A percentile compares a stretch with the other conserved stretches of the same genome.
Evolutionary conservation across 2,797 vertebrate species (phyloP).

Genomic region (Odontamblyopus lacepedii): DNA sequence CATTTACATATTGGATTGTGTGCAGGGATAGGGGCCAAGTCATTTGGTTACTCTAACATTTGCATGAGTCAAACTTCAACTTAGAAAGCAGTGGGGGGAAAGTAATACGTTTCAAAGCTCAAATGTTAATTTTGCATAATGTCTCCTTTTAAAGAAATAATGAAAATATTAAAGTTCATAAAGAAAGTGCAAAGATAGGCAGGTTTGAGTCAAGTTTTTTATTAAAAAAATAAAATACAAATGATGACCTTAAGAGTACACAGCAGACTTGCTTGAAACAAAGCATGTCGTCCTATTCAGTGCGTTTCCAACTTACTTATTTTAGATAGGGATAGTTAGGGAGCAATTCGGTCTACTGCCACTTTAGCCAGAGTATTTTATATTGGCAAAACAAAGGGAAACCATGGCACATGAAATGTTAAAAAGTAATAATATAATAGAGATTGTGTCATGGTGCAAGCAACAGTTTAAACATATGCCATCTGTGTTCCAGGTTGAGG

Average conservation of each 20-base stretch:
- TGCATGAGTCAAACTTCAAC: no score
- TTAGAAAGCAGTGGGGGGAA: no score
- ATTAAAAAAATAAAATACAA: conserved; percentile 86
- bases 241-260: conserved; percentile 77
- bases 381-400: conserved; percentile 40
- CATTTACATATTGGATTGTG: no score
- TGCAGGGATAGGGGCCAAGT: no score
- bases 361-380: conserved; percentile 36
- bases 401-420: conserved; percentile 27
- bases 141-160: background rate
- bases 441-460: background rate
- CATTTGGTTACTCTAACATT: no score
- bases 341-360: conserved; percentile 29
- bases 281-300: conserved; percentile 57
- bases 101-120: no score
- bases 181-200: conserved; percentile 2
- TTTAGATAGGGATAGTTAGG: conserved; percentile 57
- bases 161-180: no score
- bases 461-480: conserved; percentile 12
- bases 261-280: conserved; percentile 64
- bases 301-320: conserved; percentile 48
- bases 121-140: background rate
- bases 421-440: background rate
- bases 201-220: conserved; percentile 68
- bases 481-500: conserved; percentile 51